phyloP scores from a whole-genome alignment of 2,113 vertebrate species.

The Chaetorhynchus papuensis region DNA sequence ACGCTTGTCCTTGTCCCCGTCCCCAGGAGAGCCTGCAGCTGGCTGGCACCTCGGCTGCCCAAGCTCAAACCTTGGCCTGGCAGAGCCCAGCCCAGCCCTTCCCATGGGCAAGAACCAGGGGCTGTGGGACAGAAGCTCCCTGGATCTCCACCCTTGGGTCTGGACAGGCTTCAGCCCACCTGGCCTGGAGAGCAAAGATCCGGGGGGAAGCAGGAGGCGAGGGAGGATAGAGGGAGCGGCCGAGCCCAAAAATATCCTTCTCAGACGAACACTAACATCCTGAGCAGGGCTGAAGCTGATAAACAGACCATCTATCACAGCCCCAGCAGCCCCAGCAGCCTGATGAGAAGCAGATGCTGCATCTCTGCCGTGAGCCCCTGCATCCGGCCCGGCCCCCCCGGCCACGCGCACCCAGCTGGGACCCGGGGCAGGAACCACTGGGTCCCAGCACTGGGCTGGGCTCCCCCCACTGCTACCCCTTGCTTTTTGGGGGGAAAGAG shows the following conservation, averaged over 20 bases:
- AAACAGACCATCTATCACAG: constrained; percentile 66
- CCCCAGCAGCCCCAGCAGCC: constrained; percentile 10
- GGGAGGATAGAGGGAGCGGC: not conserved
- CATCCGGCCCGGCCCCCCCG: not conserved
- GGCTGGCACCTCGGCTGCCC: not conserved
- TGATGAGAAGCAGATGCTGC: constrained; percentile 73
- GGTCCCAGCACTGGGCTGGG: not conserved
- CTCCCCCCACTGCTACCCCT: rapidly evolving
- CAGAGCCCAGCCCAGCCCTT: not conserved
- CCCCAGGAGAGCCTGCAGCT: not conserved
- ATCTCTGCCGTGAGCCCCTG: constrained; percentile 6
- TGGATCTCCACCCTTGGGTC: not conserved
- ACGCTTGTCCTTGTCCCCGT: not conserved
- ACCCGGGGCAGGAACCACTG: not conserved
- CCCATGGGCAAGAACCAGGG: not conserved
- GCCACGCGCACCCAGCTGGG: not conserved
- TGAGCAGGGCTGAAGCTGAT: constrained; percentile 56
- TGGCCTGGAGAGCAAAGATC: not conserved
- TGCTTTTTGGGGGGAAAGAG: not conserved
- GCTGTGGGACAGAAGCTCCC: not conserved
- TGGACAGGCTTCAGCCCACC: not conserved
- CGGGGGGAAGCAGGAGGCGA: not conserved
- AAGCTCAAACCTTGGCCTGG: not conserved
- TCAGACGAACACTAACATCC: constrained; percentile 67
- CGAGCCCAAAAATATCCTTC: not conserved